These are phyloP conservation scores for Gadus macrocephalus DNA, from an alignment of 2,113 vertebrate genomes.

Conservation along the genomic window DNA sequence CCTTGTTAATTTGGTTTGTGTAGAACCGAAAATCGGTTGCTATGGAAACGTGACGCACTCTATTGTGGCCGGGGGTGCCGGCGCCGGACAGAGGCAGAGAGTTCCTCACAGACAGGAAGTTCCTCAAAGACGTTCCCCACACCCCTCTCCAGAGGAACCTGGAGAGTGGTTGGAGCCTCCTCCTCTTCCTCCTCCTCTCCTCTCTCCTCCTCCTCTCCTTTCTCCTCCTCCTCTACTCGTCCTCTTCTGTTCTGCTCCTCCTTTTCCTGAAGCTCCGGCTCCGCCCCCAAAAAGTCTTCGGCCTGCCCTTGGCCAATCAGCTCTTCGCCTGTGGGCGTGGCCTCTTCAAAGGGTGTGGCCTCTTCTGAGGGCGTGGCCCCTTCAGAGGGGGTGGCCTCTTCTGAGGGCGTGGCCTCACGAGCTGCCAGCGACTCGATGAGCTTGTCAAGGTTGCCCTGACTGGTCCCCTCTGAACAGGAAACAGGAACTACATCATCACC, in stretches of 20 bases:
- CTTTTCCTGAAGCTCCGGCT: not conserved
- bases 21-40: no score
- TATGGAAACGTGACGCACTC: conserved; percentile 11
- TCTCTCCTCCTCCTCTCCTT: conserved; percentile 24
- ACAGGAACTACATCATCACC: not conserved
- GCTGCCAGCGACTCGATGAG: conserved; percentile 78
- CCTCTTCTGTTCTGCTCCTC: conserved; percentile 35
- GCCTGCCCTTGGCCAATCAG: not conserved
- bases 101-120: conserved; percentile 8
- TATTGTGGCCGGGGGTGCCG: conserved; percentile 76
- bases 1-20: no score
- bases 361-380: conserved; percentile 2
- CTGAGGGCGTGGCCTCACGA: conserved; percentile 28
- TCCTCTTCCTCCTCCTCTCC: conserved; percentile 20
- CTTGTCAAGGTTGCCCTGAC: conserved; percentile 77
- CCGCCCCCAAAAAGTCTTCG: not conserved
- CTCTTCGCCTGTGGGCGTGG: not conserved
- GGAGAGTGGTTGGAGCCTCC: conserved; percentile 37
- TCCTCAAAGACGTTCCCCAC: conserved; percentile 42
- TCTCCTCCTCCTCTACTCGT: conserved; percentile 18
- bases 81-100: conserved; percentile 55
- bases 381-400: not conserved
- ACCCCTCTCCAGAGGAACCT: conserved; percentile 46
- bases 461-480: conserved; percentile 62
- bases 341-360: not conserved